Evolutionary conservation across 2,888 invertebrate genomes (phyloP).

Genomic region (Pyrocoelia pectoralis): DNA sequence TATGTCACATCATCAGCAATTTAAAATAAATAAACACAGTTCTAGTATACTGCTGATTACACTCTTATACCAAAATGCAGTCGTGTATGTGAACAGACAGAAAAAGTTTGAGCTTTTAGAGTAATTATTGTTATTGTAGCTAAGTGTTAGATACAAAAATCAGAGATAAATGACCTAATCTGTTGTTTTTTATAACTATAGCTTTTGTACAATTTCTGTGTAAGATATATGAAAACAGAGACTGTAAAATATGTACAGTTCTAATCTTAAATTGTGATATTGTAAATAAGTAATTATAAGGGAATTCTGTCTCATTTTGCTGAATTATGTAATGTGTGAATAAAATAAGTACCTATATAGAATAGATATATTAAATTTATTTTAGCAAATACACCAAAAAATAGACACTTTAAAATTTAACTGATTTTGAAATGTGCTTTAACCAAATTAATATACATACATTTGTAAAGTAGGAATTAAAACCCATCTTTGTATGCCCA

Average conservation of each 20-base stretch:
- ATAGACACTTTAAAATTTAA: slow-evolving; percentile 4
- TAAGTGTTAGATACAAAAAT: slow-evolving; percentile 44
- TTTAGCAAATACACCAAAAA: slow-evolving; percentile 28
- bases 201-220: slow-evolving; percentile 29
- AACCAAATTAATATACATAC: slow-evolving; percentile 17
- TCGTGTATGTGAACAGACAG: slow-evolving; percentile 47
- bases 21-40: slow-evolving; percentile 19
- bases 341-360: slow-evolving; percentile 15
- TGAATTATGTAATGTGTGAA: slow-evolving; percentile 28
- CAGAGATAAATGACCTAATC: slow-evolving; percentile 50
- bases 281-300: slow-evolving; percentile 55
- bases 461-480: slow-evolving; percentile 20
- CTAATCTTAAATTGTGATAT: slow-evolving; percentile 57
- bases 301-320: slow-evolving; percentile 25
- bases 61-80: slow-evolving; percentile 34
- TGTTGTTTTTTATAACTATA: slow-evolving; percentile 27
- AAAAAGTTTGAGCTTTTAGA: slow-evolving; percentile 51
- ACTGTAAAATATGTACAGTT: slow-evolving; percentile 55
- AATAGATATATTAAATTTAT: slow-evolving; percentile 20
- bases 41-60: slow-evolving; percentile 13
- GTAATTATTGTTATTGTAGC: slow-evolving; percentile 42
- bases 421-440: slow-evolving; percentile 28
- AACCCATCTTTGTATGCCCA: slow-evolving; percentile 45
- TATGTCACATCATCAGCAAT: slow-evolving; percentile 29
- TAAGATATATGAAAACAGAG: slow-evolving; percentile 40